Percentiles rank a stretch among this genome's conserved stretches.
phyloP scores from a whole-genome alignment of 2,888 invertebrate species.

The Idaea straminata region DNA sequence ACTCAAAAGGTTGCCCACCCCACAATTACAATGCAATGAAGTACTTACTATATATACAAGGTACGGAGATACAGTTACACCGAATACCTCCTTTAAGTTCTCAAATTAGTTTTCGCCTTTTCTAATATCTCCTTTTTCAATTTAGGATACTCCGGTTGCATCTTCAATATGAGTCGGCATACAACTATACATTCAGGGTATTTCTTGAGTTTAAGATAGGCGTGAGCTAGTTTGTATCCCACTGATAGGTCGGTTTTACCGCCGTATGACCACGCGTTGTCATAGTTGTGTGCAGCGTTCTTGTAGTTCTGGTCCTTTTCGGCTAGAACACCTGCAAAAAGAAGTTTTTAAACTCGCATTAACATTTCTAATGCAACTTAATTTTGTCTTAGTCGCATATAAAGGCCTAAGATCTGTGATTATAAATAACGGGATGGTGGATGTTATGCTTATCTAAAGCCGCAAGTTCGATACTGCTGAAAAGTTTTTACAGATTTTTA shows the following conservation, averaged over 20 bases:
- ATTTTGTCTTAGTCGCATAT: too few relatives aligned
- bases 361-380: not conserved
- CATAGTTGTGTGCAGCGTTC: slow-evolving; percentile 90
- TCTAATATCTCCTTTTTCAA: slow-evolving; percentile 96
- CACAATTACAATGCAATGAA: too few relatives aligned
- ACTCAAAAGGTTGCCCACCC: too few relatives aligned
- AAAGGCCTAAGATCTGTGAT: too few relatives aligned
- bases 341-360: not conserved
- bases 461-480: too few relatives aligned
- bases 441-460: too few relatives aligned
- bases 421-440: too few relatives aligned
- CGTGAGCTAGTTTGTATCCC: slow-evolving; percentile 96
- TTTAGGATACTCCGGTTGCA: slow-evolving; percentile 93
- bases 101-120: slow-evolving; percentile 89
- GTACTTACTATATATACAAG: not conserved
- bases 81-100: slow-evolving; percentile 68
- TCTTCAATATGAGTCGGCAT: slow-evolving; percentile 88
- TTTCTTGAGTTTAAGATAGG: slow-evolving; percentile 92
- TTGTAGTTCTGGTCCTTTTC: slow-evolving; percentile 96
- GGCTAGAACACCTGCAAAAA: slow-evolving; percentile 85
- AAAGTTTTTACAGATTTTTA: too few relatives aligned
- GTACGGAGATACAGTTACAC: not conserved
- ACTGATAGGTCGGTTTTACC: slow-evolving; percentile 90
- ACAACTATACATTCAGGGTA: slow-evolving; percentile 95
- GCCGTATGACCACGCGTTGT: slow-evolving; percentile 91